Percentiles rank a stretch among this genome's conserved stretches.
These are phyloP conservation scores for Microcaecilia unicolor DNA, from an alignment of 2,797 vertebrate species.

Conservation along the genomic window DNA sequence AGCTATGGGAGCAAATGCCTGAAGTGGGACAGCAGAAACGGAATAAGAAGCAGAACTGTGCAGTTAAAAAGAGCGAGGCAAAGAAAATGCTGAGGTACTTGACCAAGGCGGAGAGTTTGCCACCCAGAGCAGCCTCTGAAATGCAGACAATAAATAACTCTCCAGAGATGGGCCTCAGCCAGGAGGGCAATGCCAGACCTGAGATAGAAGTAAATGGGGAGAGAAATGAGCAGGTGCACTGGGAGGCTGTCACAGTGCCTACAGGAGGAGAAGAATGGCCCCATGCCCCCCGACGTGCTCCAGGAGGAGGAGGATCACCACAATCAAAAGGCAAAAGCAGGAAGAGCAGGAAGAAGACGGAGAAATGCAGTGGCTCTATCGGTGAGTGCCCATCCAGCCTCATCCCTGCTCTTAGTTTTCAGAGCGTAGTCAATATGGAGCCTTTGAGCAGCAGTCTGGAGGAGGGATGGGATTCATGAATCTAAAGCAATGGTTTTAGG, in stretches of 20 bases:
- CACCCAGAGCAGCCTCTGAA: slow-evolving; percentile 25
- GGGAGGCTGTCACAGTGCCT: slow-evolving; percentile 37
- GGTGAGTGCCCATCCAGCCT: slow-evolving; percentile 65
- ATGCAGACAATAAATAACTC: too few relatives aligned
- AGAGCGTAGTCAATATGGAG: too few relatives aligned
- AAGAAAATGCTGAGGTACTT: fast-evolving
- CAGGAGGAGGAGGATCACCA: slow-evolving; percentile 51
- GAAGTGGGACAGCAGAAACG: slow-evolving; percentile 69
- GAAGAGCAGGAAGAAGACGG: slow-evolving; percentile 86
- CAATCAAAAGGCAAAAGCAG: slow-evolving; percentile 83
- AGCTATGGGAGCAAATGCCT: slow-evolving; percentile 40
- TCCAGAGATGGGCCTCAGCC: too few relatives aligned
- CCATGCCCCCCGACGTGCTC: slow-evolving; percentile 30
- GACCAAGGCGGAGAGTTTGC: slow-evolving; percentile 21
- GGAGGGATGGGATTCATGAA: too few relatives aligned
- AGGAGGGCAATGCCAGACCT: background rate
- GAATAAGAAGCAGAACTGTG: slow-evolving; percentile 70
- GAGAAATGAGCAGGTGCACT: slow-evolving; percentile 39
- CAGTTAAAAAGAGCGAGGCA: slow-evolving; percentile 41
- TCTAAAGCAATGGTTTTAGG: too few relatives aligned
- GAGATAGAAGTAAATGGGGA: slow-evolving; percentile 49
- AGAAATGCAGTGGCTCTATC: slow-evolving; percentile 72
- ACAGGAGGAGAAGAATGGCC: slow-evolving; percentile 46
- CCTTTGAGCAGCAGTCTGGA: too few relatives aligned
- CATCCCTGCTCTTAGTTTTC: background rate